These are phyloP conservation scores for Oedothorax gibbosus DNA, from an alignment of 1,140 invertebrate genomes.

Conservation along the genomic window DNA sequence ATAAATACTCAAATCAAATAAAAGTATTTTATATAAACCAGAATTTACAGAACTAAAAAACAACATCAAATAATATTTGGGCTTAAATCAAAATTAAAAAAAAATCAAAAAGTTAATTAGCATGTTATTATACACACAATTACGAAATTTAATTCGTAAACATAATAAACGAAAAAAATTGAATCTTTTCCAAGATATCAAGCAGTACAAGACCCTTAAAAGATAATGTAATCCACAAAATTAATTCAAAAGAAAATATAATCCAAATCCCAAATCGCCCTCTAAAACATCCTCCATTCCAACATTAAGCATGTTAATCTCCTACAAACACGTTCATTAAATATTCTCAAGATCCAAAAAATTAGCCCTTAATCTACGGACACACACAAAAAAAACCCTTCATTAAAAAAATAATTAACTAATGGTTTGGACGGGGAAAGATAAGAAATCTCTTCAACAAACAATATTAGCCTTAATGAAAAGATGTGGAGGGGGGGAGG, in stretches of 20 bases:
- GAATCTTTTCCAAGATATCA: too few species aligned
- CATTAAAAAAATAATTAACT: constrained; percentile 52
- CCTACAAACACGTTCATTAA: constrained; percentile 8
- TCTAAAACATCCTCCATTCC: constrained; percentile 2
- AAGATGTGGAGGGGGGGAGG: background rate
- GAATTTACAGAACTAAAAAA: too few species aligned
- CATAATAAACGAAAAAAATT: too few species aligned
- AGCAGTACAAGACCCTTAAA: too few species aligned
- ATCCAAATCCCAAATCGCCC: too few species aligned
- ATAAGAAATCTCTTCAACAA: constrained; percentile 12
- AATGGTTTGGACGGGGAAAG: constrained; percentile 26
- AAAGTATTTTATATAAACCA: too few species aligned
- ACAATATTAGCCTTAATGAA: constrained; percentile 49
- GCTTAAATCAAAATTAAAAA: too few species aligned
- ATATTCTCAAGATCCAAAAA: constrained; percentile 17
- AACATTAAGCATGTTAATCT: constrained; percentile 30
- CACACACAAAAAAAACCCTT: background rate
- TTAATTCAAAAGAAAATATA: background rate
- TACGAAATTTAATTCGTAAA: too few species aligned
- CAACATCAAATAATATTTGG: too few species aligned
- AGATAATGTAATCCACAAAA: background rate
- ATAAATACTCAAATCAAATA: too few species aligned
- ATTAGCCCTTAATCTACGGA: background rate
- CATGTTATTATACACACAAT: too few species aligned
- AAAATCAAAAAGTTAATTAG: too few species aligned